These are phyloP conservation scores for Polyergus mexicanus DNA, from an alignment of 1,140 invertebrate genomes.

Conservation along the genomic window DNA sequence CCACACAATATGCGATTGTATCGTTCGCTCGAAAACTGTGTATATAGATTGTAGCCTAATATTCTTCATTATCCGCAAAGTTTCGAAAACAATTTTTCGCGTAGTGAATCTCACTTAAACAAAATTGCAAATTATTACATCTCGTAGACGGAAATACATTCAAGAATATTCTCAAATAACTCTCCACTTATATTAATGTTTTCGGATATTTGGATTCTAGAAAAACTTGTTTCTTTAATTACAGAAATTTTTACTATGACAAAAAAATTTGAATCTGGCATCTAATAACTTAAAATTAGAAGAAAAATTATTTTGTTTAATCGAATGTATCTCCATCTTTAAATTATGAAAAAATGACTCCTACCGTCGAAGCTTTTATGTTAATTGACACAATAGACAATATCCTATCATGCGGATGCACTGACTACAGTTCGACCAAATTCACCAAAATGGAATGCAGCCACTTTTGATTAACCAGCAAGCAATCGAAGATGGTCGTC, in stretches of 20 bases:
- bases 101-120: constrained; percentile 38
- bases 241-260: background rate
- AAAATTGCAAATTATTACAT: constrained; percentile 19
- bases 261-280: constrained; percentile 1
- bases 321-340: constrained; percentile 48
- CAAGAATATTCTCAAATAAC: constrained; percentile 2
- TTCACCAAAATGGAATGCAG: constrained; percentile 68
- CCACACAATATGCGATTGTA: constrained; percentile 43
- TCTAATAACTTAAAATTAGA: background rate
- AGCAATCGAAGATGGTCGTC: constrained; percentile 36
- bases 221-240: background rate
- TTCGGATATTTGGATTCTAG: background rate
- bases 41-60: constrained; percentile 20
- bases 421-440: constrained; percentile 72
- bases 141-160: constrained; percentile 26
- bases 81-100: constrained; percentile 40
- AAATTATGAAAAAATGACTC: constrained; percentile 26
- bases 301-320: background rate
- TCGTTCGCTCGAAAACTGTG: constrained; percentile 29
- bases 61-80: constrained; percentile 32
- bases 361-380: constrained; percentile 46
- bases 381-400: constrained; percentile 73
- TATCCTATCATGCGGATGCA: constrained; percentile 71
- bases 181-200: background rate
- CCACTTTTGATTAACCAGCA: constrained; percentile 45